Percentiles rank a stretch among this genome's conserved stretches.
Evolutionary conservation across 2,113 vertebrate species (phyloP).

Genomic region (Sinosuthora webbiana): DNA sequence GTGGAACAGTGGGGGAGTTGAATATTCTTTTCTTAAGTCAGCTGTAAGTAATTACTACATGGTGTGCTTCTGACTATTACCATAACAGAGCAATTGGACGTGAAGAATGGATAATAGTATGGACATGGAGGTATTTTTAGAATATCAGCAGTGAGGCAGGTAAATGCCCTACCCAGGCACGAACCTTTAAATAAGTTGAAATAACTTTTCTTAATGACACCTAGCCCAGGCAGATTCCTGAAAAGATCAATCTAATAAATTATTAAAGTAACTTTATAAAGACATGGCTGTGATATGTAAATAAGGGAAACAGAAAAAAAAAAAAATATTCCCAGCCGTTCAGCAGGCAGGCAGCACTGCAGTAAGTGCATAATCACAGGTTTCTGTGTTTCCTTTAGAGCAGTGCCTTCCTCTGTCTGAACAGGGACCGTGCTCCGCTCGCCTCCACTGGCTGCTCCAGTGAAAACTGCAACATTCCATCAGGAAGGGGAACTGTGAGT

Average conservation of each 20-base stretch:
- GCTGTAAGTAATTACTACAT: conserved; percentile 99
- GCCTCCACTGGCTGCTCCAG: not conserved
- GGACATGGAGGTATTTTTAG: conserved; percentile 94
- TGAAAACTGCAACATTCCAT: conserved; percentile 50
- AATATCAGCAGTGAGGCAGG: conserved; percentile 83
- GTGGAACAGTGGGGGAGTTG: conserved; percentile 92
- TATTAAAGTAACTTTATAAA: conserved; percentile 78
- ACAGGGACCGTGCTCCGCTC: not conserved
- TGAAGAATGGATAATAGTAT: conserved; percentile 99
- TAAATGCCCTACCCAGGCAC: conserved; percentile 76
- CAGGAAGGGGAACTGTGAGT: conserved; percentile 34
- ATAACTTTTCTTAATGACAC: conserved; percentile 71
- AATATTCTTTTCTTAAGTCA: conserved; percentile 99
- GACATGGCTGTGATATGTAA: conserved; percentile 74
- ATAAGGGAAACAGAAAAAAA: conserved; percentile 54
- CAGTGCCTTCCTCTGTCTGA: conserved; percentile 45
- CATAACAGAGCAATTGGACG: conserved; percentile 99
- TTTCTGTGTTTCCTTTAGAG: conserved; percentile 59
- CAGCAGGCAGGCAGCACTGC: conserved; percentile 30
- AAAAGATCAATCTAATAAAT: conserved; percentile 81
- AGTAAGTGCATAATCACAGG: conserved; percentile 72
- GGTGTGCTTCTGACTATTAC: conserved; percentile 98
- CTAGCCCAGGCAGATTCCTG: conserved; percentile 70
- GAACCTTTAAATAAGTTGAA: conserved; percentile 78
- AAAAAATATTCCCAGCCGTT: conserved; percentile 25